These are phyloP conservation scores for Gracilinanus agilis DNA, from an alignment of 2,113 vertebrate genomes.

Conservation along the genomic window DNA sequence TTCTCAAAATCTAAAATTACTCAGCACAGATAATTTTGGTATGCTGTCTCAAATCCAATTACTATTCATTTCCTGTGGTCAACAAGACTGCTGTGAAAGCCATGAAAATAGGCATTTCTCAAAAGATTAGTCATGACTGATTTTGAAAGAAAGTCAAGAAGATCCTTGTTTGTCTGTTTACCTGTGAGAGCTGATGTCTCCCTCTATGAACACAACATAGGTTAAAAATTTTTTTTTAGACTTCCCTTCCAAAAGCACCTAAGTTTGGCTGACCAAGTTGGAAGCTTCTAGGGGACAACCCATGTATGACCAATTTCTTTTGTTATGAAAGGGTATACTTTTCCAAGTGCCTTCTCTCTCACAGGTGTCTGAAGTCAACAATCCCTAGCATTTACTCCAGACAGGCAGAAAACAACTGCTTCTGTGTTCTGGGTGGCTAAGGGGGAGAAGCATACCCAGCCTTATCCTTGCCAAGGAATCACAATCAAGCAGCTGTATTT, in stretches of 20 bases:
- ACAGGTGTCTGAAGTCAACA: constrained; percentile 35
- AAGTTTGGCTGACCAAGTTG: background rate
- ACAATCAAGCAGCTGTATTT: constrained; percentile 37
- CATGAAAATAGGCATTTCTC: background rate
- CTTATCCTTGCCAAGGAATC: constrained; percentile 23
- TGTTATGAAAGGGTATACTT: constrained; percentile 20
- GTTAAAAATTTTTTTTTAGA: background rate
- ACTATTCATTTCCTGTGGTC: constrained; percentile 25
- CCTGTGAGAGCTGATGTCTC: background rate
- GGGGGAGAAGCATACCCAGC: background rate
- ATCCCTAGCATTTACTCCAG: background rate
- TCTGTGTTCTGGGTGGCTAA: constrained; percentile 18
- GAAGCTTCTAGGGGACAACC: background rate
- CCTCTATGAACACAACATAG: background rate
- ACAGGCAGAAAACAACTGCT: constrained; percentile 22
- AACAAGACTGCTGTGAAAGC: constrained; percentile 47
- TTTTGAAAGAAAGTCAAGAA: background rate
- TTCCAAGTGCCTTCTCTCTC: constrained; percentile 16
- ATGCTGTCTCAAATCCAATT: constrained; percentile 16
- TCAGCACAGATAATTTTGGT: constrained; percentile 14
- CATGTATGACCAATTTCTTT: background rate
- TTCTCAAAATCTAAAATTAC: constrained; percentile 5
- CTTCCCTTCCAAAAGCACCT: background rate
- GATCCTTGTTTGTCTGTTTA: background rate
- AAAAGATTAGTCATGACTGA: constrained; percentile 38